A percentile compares a stretch with the other conserved stretches of the same genome.
These are phyloP conservation scores for Perca schrenkii DNA, from an alignment of 2,113 vertebrate genomes.

Conservation along the genomic window DNA sequence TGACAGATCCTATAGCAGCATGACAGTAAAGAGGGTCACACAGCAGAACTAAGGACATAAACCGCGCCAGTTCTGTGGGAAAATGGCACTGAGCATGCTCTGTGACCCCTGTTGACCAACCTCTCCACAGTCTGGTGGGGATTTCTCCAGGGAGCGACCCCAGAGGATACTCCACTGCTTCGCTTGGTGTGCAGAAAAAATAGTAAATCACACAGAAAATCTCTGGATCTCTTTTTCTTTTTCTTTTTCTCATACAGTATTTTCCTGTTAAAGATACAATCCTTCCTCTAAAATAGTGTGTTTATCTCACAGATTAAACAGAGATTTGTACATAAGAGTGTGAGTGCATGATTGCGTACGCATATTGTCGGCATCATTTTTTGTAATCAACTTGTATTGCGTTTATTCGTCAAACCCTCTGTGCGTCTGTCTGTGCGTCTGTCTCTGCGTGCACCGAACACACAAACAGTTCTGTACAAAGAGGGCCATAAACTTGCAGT, in stretches of 20 bases:
- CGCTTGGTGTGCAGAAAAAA: slow-evolving; percentile 60
- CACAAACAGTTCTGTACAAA: slow-evolving; percentile 1
- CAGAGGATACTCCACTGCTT: slow-evolving; percentile 52
- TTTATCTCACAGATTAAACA: not conserved
- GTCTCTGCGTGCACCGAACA: not conserved
- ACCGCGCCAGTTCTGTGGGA: slow-evolving; percentile 79
- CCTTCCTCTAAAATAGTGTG: not conserved
- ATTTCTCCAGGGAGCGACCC: slow-evolving; percentile 65
- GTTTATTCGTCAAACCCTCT: not conserved
- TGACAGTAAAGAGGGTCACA: slow-evolving; percentile 75
- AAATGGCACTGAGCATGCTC: slow-evolving; percentile 77
- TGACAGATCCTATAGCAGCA: slow-evolving; percentile 36
- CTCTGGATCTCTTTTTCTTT: not conserved
- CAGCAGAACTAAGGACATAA: slow-evolving; percentile 66
- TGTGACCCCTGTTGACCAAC: slow-evolving; percentile 73
- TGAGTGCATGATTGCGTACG: not conserved
- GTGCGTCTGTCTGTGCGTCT: not conserved
- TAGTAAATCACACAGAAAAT: slow-evolving; percentile 32
- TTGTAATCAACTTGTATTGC: not conserved
- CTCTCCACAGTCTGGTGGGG: slow-evolving; percentile 46
- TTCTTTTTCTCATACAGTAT: slow-evolving; percentile 40
- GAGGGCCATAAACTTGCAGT: slow-evolving; percentile 19
- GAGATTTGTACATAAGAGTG: not conserved
- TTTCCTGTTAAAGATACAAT: not conserved
- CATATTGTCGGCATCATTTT: not conserved